Evolutionary conservation across 1,140 invertebrate genomes (phyloP), one percentile per base, ranked within the genome.

Genomic region (Anastatus disparis): DNA sequence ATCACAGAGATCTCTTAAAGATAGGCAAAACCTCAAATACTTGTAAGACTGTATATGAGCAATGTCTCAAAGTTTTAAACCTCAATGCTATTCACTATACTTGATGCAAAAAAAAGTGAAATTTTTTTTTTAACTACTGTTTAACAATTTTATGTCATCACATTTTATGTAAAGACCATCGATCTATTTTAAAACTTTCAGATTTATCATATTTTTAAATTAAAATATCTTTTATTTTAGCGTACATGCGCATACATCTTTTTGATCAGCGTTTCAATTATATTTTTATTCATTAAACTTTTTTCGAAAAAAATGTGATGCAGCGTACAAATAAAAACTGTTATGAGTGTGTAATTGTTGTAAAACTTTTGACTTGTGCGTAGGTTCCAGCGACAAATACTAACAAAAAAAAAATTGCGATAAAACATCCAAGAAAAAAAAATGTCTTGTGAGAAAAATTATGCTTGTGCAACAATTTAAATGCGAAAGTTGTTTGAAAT

Each of bases 311-410:
- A 75, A 61, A 74, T 77, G 73, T 77, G 73, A 77, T 76, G 70
- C 66, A 75, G 74, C 71, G 76, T 77, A 75, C 76, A 77, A 77
- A 77, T 73, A 74, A 50, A 76, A 67, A 48, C 12, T 66, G 62
- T 73, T 56, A 71, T 67, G 29, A 44, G 56, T 69, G 44, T 24
- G 66, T 67, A 67, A 67, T 46, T 65, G 38, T 65, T 55, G 50
- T 55, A 40, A 27, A 24, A 52, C 15, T 55, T 64, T 65, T 65
- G 35, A 42, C 46, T 53, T 65, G 38, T 65, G 38, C 26, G 38
- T 65, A 65, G 24, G 20, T 13, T 38, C 35, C 20, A 38, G 15
- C 15, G 53, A 17, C 38, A 68, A 58, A 55, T 64, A 61, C 38
- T n/a, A n/a, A n/a, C 48, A 38, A 68, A 55, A 65, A 29, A 63